phyloP scores from a whole-genome alignment of 2,113 vertebrate genomes.

The Plecturocebus donacophilus region DNA sequence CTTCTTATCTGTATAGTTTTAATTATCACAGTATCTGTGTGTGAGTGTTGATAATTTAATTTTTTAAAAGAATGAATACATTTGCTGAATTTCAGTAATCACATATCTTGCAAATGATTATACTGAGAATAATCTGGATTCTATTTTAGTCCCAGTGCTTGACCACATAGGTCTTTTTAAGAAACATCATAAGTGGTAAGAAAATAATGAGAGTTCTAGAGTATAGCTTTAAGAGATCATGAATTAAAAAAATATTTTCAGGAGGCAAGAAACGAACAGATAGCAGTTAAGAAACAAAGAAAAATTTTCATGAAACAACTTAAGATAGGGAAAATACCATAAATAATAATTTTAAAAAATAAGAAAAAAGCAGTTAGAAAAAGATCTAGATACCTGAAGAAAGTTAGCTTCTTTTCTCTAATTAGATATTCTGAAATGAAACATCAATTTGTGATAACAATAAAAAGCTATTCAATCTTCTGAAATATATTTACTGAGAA shows the following conservation, averaged over 20 bases:
- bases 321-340: not conserved
- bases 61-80: not conserved
- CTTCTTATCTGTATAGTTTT: not conserved
- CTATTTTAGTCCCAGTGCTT: not conserved
- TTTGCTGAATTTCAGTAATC: not conserved
- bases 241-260: not conserved
- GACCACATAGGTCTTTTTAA: not conserved
- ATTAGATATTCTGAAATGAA: not conserved
- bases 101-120: not conserved
- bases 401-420: not conserved
- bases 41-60: not conserved
- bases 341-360: not conserved
- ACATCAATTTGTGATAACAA: not conserved
- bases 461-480: not conserved
- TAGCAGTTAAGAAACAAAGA: not conserved
- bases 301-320: not conserved
- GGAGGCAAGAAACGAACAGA: not conserved
- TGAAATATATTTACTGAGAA: not conserved
- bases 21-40: not conserved
- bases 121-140: not conserved
- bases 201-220: not conserved
- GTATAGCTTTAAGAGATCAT: not conserved
- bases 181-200: not conserved
- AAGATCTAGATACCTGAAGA: not conserved
- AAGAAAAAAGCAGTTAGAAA: not conserved